Evolutionary conservation across 2,888 invertebrate genomes (phyloP), one percentile per base, ranked within the genome.

Genomic region (Idaea dimidiata): DNA sequence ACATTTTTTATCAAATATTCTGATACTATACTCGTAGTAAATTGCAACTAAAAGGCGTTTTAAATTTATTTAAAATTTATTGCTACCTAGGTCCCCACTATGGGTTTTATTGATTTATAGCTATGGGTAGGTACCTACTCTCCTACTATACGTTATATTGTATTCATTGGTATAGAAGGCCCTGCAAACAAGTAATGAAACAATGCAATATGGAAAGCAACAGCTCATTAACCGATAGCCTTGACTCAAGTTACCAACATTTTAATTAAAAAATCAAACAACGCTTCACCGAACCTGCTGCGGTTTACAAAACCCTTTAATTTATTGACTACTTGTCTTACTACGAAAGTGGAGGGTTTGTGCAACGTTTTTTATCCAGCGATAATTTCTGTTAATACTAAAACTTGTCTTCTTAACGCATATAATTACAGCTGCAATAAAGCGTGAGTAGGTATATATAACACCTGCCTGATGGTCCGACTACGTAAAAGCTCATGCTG

Each of bases 191-290:
- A 59, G 56, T 60, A 54, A 64, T 62, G 65, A 69, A 70, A 70
- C 72, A 72, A 81, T 80, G 75, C 76, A 72, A 78, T 80, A 78
- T 74, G 72, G 81, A 83, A 87, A 84, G 78, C 61, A 71, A 81
- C 83, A 72, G 81, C 81, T 91, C 87, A 89, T 91, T 90, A 89
- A 81, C 72, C 73, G 66, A 68, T 77, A 86, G 78, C 91, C 91
- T 91, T 90, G 88, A 81, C 70, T 75, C 66, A 72, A 76, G 78
- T 83, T 84, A 77, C 82, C 77, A 86, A 87, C 80, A 69, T 85
- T 88, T 89, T 91, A 91, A 91, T 91, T 91, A 90, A 88, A 89
- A 43, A 91, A 80, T 73, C 78, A 78, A 76, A 80, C 75, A 84
- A 88, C 89, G 89, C 86, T 87, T 80, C 87, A 83, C 57, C 84